Evolutionary conservation across 2,888 invertebrate species (phyloP).

Genomic region (Lithophane ornitopus): DNA sequence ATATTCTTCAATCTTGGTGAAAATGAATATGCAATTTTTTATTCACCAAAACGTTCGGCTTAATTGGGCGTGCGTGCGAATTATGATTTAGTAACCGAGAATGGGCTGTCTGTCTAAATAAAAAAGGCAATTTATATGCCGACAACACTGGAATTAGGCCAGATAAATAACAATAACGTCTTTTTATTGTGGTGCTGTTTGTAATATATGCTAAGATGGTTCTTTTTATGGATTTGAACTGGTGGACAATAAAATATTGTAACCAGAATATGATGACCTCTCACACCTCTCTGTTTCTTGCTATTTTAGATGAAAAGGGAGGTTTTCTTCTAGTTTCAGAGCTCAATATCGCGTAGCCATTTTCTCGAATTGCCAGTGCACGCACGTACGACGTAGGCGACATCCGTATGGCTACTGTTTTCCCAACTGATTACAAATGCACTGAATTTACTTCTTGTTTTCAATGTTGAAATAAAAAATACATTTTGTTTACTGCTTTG

Average conservation of each 20-base stretch:
- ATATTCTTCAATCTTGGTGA: constrained; percentile 45
- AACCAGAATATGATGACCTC: constrained; percentile 67
- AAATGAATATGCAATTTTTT: constrained; percentile 54
- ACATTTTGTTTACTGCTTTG: constrained; percentile 65
- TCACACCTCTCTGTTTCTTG: constrained; percentile 47
- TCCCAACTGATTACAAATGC: constrained; percentile 83
- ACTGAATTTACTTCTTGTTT: constrained; percentile 75
- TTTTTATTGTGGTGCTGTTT: constrained; percentile 66
- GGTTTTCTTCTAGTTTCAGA: constrained; percentile 55
- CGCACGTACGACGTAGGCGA: constrained; percentile 85
- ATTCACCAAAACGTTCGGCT: constrained; percentile 39
- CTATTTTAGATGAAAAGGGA: constrained; percentile 34
- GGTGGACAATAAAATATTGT: constrained; percentile 76
- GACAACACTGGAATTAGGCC: constrained; percentile 59
- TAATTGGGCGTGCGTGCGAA: constrained; percentile 64
- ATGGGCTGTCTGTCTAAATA: constrained; percentile 63
- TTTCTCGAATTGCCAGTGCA: constrained; percentile 76
- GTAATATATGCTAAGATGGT: constrained; percentile 76
- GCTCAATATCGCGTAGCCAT: constrained; percentile 72
- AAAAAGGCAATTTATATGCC: constrained; percentile 63
- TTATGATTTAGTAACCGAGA: constrained; percentile 59
- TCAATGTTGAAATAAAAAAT: constrained; percentile 70
- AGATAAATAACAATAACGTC: constrained; percentile 61
- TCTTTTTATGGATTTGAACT: constrained; percentile 80
- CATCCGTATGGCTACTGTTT: constrained; percentile 86